These are phyloP conservation scores for Pseudochirops corinnae DNA, from an alignment of 2,797 vertebrate species.

Conservation along the genomic window DNA sequence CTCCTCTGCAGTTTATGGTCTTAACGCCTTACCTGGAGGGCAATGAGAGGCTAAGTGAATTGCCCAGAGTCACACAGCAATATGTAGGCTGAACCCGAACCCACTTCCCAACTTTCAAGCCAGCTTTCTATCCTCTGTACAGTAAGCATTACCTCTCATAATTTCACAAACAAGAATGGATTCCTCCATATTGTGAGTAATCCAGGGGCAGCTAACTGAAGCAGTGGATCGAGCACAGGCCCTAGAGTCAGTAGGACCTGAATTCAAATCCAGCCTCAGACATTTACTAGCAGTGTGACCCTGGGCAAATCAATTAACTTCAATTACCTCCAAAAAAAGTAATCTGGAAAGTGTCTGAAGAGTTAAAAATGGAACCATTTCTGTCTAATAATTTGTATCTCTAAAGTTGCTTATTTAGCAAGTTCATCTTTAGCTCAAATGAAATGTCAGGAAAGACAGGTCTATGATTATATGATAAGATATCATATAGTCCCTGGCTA, in stretches of 20 bases:
- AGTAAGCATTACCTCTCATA: neutral
- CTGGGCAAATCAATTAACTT: neutral
- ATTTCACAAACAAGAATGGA: neutral
- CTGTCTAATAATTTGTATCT: neutral
- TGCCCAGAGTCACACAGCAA: neutral
- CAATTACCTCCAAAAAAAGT: neutral
- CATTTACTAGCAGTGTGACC: neutral
- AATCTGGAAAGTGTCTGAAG: neutral
- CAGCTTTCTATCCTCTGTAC: neutral
- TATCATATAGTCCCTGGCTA: neutral
- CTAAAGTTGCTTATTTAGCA: neutral
- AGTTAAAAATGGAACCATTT: neutral
- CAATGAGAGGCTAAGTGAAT: neutral
- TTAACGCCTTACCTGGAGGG: neutral
- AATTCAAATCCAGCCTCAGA: neutral
- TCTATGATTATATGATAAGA: neutral
- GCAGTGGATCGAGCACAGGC: neutral
- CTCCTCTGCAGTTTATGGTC: neutral
- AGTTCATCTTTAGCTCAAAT: slow-evolving; percentile 34
- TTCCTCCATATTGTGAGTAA: neutral
- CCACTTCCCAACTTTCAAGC: neutral
- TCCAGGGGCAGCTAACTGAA: neutral
- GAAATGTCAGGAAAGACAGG: slow-evolving; percentile 39
- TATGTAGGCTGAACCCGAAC: neutral
- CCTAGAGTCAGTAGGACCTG: neutral